phyloP scores from a whole-genome alignment of 2,113 vertebrate genomes.

The Sphyrna mokarran region DNA sequence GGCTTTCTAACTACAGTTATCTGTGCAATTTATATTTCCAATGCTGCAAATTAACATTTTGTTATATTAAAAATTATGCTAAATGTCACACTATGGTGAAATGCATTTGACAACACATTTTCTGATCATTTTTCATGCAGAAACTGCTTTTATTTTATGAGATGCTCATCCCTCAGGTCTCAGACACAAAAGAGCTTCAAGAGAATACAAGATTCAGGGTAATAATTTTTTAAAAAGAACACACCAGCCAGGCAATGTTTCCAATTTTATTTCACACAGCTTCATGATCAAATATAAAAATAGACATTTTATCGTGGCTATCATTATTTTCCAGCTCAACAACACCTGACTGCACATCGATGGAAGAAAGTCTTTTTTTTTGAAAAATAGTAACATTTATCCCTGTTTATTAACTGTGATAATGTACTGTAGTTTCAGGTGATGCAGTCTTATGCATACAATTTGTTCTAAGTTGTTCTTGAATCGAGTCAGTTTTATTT shows the following conservation, averaged over 20 bases:
- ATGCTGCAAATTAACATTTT: slow-evolving; percentile 15
- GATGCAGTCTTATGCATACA: background rate
- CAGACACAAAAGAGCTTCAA: background rate
- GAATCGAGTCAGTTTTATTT: background rate
- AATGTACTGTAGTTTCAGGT: background rate
- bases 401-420: background rate
- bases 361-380: background rate
- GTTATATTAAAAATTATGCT: background rate
- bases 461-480: background rate
- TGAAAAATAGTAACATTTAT: background rate
- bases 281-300: background rate
- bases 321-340: background rate
- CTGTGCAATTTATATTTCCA: background rate
- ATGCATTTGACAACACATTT: slow-evolving; percentile 24
- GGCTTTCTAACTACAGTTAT: slow-evolving; percentile 17
- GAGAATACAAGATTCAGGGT: background rate
- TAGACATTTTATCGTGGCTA: background rate
- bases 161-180: background rate
- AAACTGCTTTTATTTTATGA: background rate
- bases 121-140: background rate
- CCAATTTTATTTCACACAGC: background rate
- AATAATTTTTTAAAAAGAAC: background rate
- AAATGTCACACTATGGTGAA: no score
- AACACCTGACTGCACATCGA: background rate
- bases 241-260: background rate